These are phyloP conservation scores for Plodia interpunctella DNA, from an alignment of 1,140 invertebrate genomes.

Conservation along the genomic window DNA sequence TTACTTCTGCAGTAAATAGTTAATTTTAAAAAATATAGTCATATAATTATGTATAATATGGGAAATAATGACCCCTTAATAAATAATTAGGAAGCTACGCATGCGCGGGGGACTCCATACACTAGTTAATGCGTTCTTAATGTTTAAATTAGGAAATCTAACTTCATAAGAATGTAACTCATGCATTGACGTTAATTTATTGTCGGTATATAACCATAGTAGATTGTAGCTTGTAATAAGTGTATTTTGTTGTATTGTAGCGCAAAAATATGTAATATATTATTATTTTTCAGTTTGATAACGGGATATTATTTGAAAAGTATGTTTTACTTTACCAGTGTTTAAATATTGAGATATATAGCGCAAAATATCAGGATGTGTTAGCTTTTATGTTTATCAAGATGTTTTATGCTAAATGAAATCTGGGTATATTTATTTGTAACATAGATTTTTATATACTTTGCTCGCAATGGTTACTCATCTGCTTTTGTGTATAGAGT, in stretches of 20 bases:
- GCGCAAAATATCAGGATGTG: conserved; percentile 9
- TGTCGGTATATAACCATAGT: conserved; percentile 48
- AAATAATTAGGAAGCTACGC: conserved; percentile 12
- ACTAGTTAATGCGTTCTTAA: conserved; percentile 14
- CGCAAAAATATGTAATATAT: conserved; percentile 66
- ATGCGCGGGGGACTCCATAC: background rate
- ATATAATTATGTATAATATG: background rate
- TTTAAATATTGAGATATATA: conserved; percentile 30
- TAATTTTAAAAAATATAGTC: background rate
- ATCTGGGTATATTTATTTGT: conserved; percentile 13
- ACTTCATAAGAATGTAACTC: conserved; percentile 21
- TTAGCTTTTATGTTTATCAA: conserved; percentile 14
- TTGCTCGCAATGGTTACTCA: background rate
- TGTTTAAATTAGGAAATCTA: conserved; percentile 16
- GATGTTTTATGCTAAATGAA: conserved; percentile 11
- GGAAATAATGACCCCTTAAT: background rate
- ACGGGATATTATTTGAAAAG: conserved; percentile 43
- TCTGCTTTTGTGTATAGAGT: background rate
- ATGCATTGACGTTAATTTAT: conserved; percentile 47
- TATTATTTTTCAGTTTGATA: conserved; percentile 35
- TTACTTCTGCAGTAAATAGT: background rate
- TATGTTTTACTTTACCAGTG: conserved; percentile 45
- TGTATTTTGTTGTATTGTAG: conserved; percentile 68
- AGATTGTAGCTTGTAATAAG: conserved; percentile 61
- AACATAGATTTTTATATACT: conserved; percentile 25